phyloP scores from a whole-genome alignment of 2,113 vertebrate species.

The Nothocercus julius region DNA sequence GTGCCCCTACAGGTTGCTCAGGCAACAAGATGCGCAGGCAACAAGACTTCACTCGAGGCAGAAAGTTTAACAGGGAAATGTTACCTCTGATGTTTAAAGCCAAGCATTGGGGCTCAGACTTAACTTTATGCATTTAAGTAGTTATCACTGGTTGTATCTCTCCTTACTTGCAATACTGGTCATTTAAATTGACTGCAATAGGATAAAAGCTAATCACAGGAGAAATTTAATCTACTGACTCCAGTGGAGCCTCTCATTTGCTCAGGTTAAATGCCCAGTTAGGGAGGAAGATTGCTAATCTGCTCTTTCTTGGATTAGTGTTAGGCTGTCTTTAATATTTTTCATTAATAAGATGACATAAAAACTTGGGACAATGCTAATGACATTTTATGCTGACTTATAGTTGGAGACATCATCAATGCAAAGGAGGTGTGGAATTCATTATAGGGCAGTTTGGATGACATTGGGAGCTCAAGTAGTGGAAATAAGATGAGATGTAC shows the following conservation, averaged over 20 bases:
- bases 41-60: neutral
- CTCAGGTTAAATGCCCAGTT: neutral
- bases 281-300: neutral
- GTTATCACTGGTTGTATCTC: neutral
- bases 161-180: neutral
- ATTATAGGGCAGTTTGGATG: neutral
- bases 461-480: neutral
- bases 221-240: neutral
- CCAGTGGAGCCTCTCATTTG: neutral
- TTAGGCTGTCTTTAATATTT: neutral
- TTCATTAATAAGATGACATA: neutral
- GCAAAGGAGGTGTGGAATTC: neutral
- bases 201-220: neutral
- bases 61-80: neutral
- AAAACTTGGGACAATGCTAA: neutral
- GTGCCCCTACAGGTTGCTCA: conserved; percentile 30
- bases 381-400: neutral
- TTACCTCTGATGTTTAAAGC: conserved; percentile 7
- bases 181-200: neutral
- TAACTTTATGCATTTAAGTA: neutral
- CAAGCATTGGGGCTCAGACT: neutral
- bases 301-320: neutral
- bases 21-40: conserved; percentile 49
- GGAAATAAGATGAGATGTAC: neutral
- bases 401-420: neutral